Evolutionary conservation across 2,113 vertebrate species (phyloP), one percentile per base, ranked within the genome.

Genomic region (Cranoglanis bouderius): DNA sequence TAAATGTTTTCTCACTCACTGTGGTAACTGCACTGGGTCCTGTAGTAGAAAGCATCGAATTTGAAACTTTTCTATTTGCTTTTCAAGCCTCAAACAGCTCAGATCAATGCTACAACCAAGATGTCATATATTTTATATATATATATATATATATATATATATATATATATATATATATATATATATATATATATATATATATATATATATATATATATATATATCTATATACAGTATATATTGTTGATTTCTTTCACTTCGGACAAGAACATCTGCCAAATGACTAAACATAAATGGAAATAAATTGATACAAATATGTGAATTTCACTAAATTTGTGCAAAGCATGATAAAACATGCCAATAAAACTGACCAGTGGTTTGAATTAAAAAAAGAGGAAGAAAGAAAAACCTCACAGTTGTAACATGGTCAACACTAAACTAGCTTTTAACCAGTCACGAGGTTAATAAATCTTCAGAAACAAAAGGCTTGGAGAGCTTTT

Each of bases 401-500:
- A 29, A 78, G 0, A n/a, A 24, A 43, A 26, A 43, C 1, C 38
- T 43, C 21, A 38, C 32, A 38, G 67, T 21, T 77, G 29, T n/a
- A 53, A 40, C 7, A 35, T 43, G 55, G 19, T 67, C 55, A 21
- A n/a, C 32, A 82, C 38, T 26, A 91, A 93, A 93, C 88, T 65
- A 88, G 88, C 90, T 80, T 89, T 70, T 74, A 88, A 89, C 85
- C n/a, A 75, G 81, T 75, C 82, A 84, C 6, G 29, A 65, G 84
- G 84, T 87, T 94, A 94, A 93, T 92, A 93, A 91, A 92, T 85
- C 91, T 77, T 53, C 46, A 21, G 82, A 92, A 93, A 94, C 95
- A 95, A 95, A 95, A 95, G 94, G 93, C 93, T 93, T 88, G 65
- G 88, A 85, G 84, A 87, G 85, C 88, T 93, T 94, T 95, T 94